Conservation (phyloP, 2,888 invertebrate genomes). For the Mimumesa dahlbomi region DNA sequence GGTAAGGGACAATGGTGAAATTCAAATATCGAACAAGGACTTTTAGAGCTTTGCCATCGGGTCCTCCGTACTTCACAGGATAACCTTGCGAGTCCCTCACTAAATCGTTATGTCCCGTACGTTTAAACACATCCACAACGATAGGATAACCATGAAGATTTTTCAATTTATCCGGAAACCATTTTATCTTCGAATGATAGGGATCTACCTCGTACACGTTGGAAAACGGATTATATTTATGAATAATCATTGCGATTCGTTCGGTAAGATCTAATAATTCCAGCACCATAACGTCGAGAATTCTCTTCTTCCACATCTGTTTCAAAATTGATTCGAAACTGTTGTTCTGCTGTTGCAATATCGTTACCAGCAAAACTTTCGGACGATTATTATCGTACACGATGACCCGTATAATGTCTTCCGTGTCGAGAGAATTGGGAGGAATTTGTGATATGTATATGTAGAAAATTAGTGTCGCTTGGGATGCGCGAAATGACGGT, state of each 20-base stretch:
- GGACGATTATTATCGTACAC: neutral
- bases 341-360: neutral
- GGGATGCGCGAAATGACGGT: neutral
- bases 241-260: neutral
- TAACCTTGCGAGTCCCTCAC: no score
- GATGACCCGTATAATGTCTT: neutral
- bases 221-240: conserved; percentile 25
- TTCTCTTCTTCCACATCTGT: conserved; percentile 13
- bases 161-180: conserved; percentile 49
- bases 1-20: no score
- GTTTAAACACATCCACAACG: no score
- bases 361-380: conserved; percentile 1
- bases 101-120: no score
- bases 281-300: conserved; percentile 26
- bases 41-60: no score
- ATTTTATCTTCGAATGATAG: neutral
- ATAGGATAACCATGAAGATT: conserved; percentile 49
- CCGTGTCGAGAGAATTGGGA: neutral
- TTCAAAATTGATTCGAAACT: neutral
- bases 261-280: neutral
- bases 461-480: neutral
- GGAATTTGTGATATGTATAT: neutral
- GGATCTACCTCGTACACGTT: no score
- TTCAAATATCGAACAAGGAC: no score
- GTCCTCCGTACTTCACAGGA: no score